phyloP scores from a whole-genome alignment of 2,113 vertebrate genomes.

The Melanocharis versteri region DNA sequence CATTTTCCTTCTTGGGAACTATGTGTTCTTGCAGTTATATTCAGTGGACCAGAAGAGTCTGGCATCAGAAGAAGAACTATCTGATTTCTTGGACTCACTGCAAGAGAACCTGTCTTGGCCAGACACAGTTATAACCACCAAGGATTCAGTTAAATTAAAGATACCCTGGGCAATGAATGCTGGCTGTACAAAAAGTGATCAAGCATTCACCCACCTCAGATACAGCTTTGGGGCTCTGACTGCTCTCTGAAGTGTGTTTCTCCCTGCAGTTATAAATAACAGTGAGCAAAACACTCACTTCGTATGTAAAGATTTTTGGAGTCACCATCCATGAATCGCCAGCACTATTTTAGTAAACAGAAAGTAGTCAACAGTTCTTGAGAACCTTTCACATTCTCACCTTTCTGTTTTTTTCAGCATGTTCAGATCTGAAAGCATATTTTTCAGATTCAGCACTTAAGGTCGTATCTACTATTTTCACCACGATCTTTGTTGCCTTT shows the following conservation, averaged over 20 bases:
- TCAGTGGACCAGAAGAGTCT: conserved; percentile 49
- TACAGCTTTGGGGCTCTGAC: not conserved
- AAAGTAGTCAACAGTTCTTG: not conserved
- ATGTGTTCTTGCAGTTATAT: conserved; percentile 27
- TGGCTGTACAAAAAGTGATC: not conserved
- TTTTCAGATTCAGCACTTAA: not conserved
- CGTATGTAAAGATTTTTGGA: not conserved
- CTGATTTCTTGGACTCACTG: conserved; percentile 39
- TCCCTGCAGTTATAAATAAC: not conserved
- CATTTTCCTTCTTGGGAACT: conserved; percentile 57
- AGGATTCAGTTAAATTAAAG: not conserved
- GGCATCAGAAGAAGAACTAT: not conserved
- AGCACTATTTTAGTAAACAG: not conserved
- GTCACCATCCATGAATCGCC: not conserved
- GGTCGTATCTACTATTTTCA: not conserved
- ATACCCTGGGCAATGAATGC: not conserved
- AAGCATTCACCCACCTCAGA: not conserved
- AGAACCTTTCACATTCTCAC: not conserved
- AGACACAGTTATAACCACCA: not conserved
- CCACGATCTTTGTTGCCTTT: not conserved
- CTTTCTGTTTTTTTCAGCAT: not conserved
- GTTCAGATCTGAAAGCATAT: not conserved
- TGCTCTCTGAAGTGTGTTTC: not conserved
- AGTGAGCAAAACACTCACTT: not conserved
- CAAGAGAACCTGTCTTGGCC: conserved; percentile 20